Percentiles rank a stretch among this genome's conserved stretches.
Conservation (phyloP, 2,888 invertebrate genomes). For the Oscheius sp. region DNA sequence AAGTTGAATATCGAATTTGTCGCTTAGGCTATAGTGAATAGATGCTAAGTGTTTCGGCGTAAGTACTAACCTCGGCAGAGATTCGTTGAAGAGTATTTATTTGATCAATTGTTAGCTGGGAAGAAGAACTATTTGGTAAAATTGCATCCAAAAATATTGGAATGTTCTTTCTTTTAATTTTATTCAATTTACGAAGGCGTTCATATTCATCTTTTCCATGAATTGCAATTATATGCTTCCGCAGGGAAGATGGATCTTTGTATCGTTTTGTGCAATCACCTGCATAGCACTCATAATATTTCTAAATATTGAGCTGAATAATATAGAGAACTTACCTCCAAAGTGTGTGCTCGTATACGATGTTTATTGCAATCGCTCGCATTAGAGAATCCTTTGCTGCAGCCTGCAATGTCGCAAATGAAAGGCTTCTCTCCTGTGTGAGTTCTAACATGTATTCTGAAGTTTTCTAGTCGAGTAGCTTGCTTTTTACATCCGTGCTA, state of each 20-base stretch:
- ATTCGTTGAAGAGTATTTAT: too few relatives aligned
- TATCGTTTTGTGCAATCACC: conserved; percentile 96
- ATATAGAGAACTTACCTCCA: conserved; percentile 80
- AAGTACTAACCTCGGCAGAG: too few relatives aligned
- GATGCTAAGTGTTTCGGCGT: too few relatives aligned
- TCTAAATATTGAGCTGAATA: conserved; percentile 77
- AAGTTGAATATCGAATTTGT: too few relatives aligned
- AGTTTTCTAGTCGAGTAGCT: conserved; percentile 92
- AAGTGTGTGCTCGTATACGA: conserved; percentile 97
- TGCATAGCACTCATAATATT: conserved; percentile 97
- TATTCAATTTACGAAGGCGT: conserved; percentile 89
- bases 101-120: too few relatives aligned
- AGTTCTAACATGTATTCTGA: conserved; percentile 93
- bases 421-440: conserved; percentile 89
- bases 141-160: too few relatives aligned
- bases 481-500: conserved; percentile 96
- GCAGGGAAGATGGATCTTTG: conserved; percentile 94
- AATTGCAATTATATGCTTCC: conserved; percentile 96
- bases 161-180: too few relatives aligned
- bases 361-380: conserved; percentile 98
- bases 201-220: conserved; percentile 98
- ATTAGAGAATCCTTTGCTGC: conserved; percentile 97
- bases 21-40: too few relatives aligned
- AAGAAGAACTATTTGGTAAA: too few relatives aligned
- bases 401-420: conserved; percentile 95